Percentiles rank a stretch among this genome's conserved stretches.
These are phyloP conservation scores for Terebella lapidaria DNA, from an alignment of 2,888 invertebrate genomes.

Conservation along the genomic window DNA sequence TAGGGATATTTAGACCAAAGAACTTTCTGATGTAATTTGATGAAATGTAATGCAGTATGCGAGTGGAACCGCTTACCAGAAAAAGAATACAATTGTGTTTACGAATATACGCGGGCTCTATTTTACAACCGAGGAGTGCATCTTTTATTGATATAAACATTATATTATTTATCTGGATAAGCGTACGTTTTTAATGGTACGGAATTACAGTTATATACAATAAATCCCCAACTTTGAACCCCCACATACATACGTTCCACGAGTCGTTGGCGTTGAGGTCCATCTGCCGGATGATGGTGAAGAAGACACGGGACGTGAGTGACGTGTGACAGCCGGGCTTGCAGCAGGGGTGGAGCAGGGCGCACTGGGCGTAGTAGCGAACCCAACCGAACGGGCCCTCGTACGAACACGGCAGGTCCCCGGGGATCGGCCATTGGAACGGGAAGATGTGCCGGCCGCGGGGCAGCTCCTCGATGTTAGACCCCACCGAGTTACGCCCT, in stretches of 20 bases:
- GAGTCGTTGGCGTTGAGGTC: constrained; percentile 14
- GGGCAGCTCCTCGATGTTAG: constrained; percentile 31
- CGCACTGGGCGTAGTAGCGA: constrained; percentile 26
- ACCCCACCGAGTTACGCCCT: not conserved
- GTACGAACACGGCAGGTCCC: constrained; percentile 42
- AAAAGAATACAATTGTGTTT: too few relatives aligned
- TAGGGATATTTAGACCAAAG: too few relatives aligned
- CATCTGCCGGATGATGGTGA: constrained; percentile 40
- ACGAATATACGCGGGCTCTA: too few relatives aligned
- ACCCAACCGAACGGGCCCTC: constrained; percentile 41
- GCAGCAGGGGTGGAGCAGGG: constrained; percentile 7
- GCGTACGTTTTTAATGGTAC: too few relatives aligned
- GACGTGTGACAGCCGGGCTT: constrained; percentile 16
- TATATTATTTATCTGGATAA: too few relatives aligned
- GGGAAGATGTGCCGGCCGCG: constrained; percentile 44
- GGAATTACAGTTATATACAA: not conserved
- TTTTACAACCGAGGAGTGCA: too few relatives aligned
- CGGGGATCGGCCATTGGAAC: constrained; percentile 43
- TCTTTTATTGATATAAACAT: too few relatives aligned
- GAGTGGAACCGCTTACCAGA: too few relatives aligned
- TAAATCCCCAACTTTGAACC: not conserved
- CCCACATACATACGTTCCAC: constrained; percentile 2
- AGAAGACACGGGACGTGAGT: constrained; percentile 32
- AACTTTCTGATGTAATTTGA: too few relatives aligned
- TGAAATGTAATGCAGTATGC: too few relatives aligned